Base-by-base conservation (phyloP, 30 jellyfish, hydroid and myxozoan genomes). In the Aurelia sp. region DNA sequence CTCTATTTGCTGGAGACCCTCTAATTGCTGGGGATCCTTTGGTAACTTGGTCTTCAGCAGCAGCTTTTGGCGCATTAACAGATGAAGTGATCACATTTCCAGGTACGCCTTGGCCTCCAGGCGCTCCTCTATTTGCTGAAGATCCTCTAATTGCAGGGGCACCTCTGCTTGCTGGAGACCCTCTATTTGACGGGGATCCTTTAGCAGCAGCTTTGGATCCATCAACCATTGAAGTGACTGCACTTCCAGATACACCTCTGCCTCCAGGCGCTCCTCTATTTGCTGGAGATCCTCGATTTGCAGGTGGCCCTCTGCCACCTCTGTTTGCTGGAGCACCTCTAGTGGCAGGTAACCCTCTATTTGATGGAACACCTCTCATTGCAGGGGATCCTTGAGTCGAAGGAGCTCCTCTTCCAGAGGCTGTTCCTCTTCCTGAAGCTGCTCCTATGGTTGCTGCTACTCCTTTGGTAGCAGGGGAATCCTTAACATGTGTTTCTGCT, bases 211-310 rank as follows among this genome's bases (percentile, higher is more conserved):
- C 55, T 44, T 7, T 44, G 55, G 55, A 9, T 8, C 55, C 55
- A 44, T 44, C 55, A 44, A 44, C 55, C 4, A 13, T 4, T 44
- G 55, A 44, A 8, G 55, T 44, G 3, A 44, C 15, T 9, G 55
- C 13, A 44, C 9, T 44, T 44, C 55, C 55, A 5, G 55, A 13
- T 9, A 44, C 59, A 40, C 84, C 77, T 57, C 78, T 67, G 40
- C 84, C 84, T 1, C 67, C 27, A 3, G 77, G 76, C 22, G 71
- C 66, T 18, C 84, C 91, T 52, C 91, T 67, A 4, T 81, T 76
- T 8, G 63, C 51, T 0, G 61, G 57, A 2, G 74, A 22, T 5
- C 89, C 89, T 48, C 89, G 27, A 20, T 18, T n/a, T 30, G 89
- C 58, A 11, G 68, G 67, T 13, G 68, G 15, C 4, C 68, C 68